Base-by-base conservation (phyloP, 2,797 vertebrate genomes). In the Kryptolebias ocellatus region DNA sequence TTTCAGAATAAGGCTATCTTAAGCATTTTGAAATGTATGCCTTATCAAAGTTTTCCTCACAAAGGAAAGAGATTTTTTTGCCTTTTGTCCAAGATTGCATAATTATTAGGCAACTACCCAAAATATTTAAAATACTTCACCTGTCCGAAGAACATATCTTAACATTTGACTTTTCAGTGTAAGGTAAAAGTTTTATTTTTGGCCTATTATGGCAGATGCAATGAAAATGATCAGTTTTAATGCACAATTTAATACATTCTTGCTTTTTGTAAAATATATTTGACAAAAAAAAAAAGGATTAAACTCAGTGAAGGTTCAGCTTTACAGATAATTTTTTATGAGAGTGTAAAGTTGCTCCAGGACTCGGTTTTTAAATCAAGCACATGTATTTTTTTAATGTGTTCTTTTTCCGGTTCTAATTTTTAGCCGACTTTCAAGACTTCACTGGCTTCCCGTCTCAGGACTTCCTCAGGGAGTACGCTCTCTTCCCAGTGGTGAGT, bases 401-500 rank as follows among this genome's bases (percentile, higher is more conserved):
- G 24, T 34, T 20, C 15, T 9, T 29, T 11, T 70, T 70, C 51
- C 58, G 42, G 72, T 57, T 81, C 9, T 80, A 46, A 56, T 50
- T 87, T 80, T 52, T 51, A 99, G 98, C 96, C 76, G 97, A 96
- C 90, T 98, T 98, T 89, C 96, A 96, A 90, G 96, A 99, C 90
- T 97, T 95, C 83, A 92, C 94, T 84, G 95, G 95, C 56, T 97
- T 95, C 87, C 94, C 94, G 87, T 96, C 95, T 88, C 97, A 97
- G 89, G 97, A 99, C 89, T 98, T 98, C 91, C 96, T 97, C 86
- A 93, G 96, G 88, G 96, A 98, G 67, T 98, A 97, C 70, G 95
- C 97, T 78, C 94, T 98, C 42, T 99, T 99, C 91, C 98, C 98
- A 66, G 95, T 96, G 97, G 97, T 99, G 85, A 96, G 97, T 90